Conservation (phyloP, 2,797 vertebrate species). For the Ctenopoma kingsleyae region DNA sequence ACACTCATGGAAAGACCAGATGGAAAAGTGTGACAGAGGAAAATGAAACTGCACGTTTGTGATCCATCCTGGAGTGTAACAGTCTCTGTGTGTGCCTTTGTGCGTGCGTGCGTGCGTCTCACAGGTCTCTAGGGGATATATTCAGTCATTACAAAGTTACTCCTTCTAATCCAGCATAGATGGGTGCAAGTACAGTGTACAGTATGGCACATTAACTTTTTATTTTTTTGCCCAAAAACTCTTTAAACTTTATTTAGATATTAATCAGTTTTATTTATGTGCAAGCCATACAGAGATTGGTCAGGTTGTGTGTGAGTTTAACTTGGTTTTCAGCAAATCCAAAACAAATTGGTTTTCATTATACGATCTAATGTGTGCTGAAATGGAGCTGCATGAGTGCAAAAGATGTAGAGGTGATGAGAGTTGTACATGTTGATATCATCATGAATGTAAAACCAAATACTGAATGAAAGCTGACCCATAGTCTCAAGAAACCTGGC, state of each 20-base stretch:
- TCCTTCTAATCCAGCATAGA: constrained; percentile 22
- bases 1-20: constrained; percentile 62
- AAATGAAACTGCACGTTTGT: constrained; percentile 46
- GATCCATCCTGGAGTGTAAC: constrained; percentile 44
- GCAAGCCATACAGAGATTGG: not conserved
- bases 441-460: no score
- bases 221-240: no score
- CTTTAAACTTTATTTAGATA: no score
- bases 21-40: constrained; percentile 55
- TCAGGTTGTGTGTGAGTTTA: not conserved
- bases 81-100: constrained; percentile 30
- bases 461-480: no score
- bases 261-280: not conserved
- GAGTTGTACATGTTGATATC: no score
- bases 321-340: not conserved
- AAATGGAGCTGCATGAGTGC: no score
- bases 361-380: no score
- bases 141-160: constrained; percentile 30
- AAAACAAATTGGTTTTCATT: not conserved
- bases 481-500: no score
- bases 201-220: not conserved
- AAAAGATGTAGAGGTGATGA: no score
- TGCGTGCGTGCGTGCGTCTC: constrained; percentile 4
- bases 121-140: not conserved
- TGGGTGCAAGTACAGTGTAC: constrained; percentile 4